Evolutionary conservation across 1,140 invertebrate genomes (phyloP).

Genomic region (Bombyx mori): ASM3026992v2 NC_085133.1:7670001-7670500

Average conservation of each 20-base stretch:
- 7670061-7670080: constrained; percentile 75
- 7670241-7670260: constrained; percentile 71
- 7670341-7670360: constrained; percentile 79
- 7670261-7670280: constrained; percentile 52
- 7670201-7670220: constrained; percentile 68
- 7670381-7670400: constrained; percentile 72
- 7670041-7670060: constrained; percentile 78
- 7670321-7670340: constrained; percentile 75
- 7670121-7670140: constrained; percentile 72
- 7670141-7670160: constrained; percentile 69
- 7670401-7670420: constrained; percentile 77
- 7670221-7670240: constrained; percentile 72
- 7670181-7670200: constrained; percentile 44
- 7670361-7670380: constrained; percentile 79
- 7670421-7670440: constrained; percentile 76
- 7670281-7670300: constrained; percentile 70
- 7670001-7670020: constrained; percentile 72
- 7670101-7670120: constrained; percentile 73
- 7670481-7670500: constrained; percentile 82
- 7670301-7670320: constrained; percentile 70
- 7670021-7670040: constrained; percentile 71
- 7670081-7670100: constrained; percentile 73
- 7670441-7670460: constrained; percentile 76
- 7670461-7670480: constrained; percentile 84
- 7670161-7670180: constrained; percentile 67